Evolutionary conservation across 2,888 invertebrate species (phyloP).

Genomic region (Syritta pipiens): DNA sequence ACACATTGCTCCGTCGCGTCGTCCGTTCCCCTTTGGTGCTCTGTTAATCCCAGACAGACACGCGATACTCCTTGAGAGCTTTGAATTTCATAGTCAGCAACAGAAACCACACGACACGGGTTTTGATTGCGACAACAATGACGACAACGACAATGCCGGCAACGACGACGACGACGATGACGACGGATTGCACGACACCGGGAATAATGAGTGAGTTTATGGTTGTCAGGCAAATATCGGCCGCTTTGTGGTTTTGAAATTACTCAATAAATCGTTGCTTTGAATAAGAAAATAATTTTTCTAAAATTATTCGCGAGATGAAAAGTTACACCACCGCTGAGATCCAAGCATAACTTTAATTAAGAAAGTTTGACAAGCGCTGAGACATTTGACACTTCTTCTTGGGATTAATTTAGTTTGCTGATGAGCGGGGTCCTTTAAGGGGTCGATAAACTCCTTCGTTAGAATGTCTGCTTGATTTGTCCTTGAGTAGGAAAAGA

Average conservation of each 20-base stretch:
- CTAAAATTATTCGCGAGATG: slow-evolving; percentile 12
- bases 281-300: no score
- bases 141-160: slow-evolving; percentile 17
- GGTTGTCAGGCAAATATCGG: no score
- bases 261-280: slow-evolving; percentile 4
- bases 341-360: background rate
- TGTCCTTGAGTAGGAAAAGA: no score
- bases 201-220: slow-evolving; percentile 46
- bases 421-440: no score
- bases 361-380: background rate
- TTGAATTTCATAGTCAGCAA: slow-evolving; percentile 45
- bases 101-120: slow-evolving; percentile 24
- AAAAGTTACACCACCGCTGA: background rate
- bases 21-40: background rate
- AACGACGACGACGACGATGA: slow-evolving; percentile 9
- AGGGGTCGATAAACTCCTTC: no score
- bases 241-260: no score
- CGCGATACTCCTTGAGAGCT: slow-evolving; percentile 58
- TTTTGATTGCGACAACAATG: slow-evolving; percentile 28
- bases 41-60: slow-evolving; percentile 62
- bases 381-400: no score
- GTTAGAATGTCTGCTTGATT: no score
- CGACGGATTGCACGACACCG: slow-evolving; percentile 39
- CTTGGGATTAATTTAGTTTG: no score
- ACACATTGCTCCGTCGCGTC: background rate